These are phyloP conservation scores for Channa maculata DNA, from an alignment of 2,113 vertebrate species.

Conservation along the genomic window DNA sequence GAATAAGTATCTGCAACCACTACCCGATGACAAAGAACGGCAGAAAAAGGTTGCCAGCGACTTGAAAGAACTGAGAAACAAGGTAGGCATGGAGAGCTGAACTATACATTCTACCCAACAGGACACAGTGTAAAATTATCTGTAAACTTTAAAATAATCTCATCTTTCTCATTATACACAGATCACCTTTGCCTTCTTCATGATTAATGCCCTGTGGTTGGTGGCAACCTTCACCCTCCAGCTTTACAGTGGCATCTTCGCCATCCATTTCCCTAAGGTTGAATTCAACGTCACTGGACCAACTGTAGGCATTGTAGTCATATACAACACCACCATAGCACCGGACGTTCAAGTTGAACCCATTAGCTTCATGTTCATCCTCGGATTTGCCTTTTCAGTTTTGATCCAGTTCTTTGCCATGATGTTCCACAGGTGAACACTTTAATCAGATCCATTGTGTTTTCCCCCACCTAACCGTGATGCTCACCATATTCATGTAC, in stretches of 20 bases:
- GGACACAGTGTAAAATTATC: background rate
- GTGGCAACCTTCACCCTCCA: constrained; percentile 77
- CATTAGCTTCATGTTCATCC: constrained; percentile 70
- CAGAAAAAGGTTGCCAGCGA: constrained; percentile 58
- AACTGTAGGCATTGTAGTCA: no score
- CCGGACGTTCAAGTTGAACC: constrained; percentile 38
- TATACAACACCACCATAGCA: background rate
- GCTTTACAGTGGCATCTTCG: constrained; percentile 14
- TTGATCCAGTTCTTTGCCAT: constrained; percentile 68
- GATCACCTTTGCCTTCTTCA: constrained; percentile 79
- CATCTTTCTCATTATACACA: constrained; percentile 8
- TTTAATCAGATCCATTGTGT: background rate
- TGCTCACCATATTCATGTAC: no score
- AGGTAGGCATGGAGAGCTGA: constrained; percentile 31
- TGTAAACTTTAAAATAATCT: background rate
- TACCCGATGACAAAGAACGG: constrained; percentile 64
- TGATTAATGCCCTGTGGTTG: constrained; percentile 76
- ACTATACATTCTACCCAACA: background rate
- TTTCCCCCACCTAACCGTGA: background rate
- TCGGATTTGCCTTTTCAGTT: constrained; percentile 53
- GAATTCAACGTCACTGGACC: no score
- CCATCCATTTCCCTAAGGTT: constrained; percentile 53
- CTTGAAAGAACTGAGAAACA: constrained; percentile 74
- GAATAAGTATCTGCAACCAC: constrained; percentile 71
- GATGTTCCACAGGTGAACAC: constrained; percentile 74